These are phyloP conservation scores for Diaphora mendica DNA, from an alignment of 2,888 invertebrate species.

Conservation along the genomic window DNA sequence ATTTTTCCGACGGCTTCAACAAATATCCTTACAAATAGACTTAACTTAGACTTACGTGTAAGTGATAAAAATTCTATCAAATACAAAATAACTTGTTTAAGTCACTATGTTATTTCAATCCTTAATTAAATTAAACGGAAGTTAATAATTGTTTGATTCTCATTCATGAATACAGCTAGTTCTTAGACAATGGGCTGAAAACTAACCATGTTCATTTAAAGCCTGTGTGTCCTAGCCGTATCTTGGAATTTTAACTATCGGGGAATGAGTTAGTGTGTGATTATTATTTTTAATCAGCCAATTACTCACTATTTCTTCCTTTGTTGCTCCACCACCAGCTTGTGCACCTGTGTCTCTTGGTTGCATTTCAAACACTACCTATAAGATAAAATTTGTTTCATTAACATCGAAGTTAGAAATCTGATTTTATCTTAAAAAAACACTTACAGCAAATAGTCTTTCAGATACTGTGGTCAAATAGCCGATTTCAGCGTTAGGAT, in stretches of 20 bases:
- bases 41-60: too few species aligned
- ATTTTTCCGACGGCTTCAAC: too few species aligned
- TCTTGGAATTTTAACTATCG: not conserved
- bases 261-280: not conserved
- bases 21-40: too few species aligned
- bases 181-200: too few species aligned
- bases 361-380: constrained; percentile 93
- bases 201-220: not conserved
- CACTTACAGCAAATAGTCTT: constrained; percentile 89
- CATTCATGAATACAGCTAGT: too few species aligned
- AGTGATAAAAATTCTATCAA: too few species aligned
- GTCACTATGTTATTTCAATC: too few species aligned
- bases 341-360: constrained; percentile 92
- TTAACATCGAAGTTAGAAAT: too few species aligned
- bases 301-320: constrained; percentile 91
- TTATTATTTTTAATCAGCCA: not conserved
- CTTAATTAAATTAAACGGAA: too few species aligned
- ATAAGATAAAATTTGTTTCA: not conserved
- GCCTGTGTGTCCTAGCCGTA: not conserved
- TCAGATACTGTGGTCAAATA: constrained; percentile 95
- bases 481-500: constrained; percentile 98
- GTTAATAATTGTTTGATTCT: too few species aligned
- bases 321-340: constrained; percentile 90
- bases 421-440: not conserved
- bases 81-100: too few species aligned